These are phyloP conservation scores for Ophioderma brevispina DNA, from an alignment of 35 echinoderm and acorn worm genomes.

Conservation along the genomic window DNA sequence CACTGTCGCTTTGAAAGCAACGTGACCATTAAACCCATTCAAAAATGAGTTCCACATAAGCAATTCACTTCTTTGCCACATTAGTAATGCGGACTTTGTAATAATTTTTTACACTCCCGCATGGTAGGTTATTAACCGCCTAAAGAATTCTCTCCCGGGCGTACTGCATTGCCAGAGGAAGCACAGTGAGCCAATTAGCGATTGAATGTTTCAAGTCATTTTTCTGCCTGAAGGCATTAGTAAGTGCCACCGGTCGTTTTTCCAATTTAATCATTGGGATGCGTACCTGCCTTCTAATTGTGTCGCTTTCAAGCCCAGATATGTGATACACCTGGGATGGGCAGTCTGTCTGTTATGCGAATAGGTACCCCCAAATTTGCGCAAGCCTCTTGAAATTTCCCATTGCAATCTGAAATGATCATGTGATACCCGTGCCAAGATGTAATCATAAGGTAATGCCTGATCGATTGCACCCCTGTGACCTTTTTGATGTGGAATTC, in stretches of 20 bases:
- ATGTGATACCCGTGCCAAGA: background rate
- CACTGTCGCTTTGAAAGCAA: background rate
- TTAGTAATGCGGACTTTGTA: constrained; percentile 28
- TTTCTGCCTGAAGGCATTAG: background rate
- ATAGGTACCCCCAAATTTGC: background rate
- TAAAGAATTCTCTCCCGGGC: constrained; percentile 20
- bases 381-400: background rate
- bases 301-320: constrained; percentile 30
- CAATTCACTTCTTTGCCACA: background rate
- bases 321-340: background rate
- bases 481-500: background rate
- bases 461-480: background rate
- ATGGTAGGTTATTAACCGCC: constrained; percentile 3
- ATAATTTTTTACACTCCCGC: background rate
- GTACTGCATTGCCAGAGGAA: constrained; percentile 38
- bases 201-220: background rate
- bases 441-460: background rate
- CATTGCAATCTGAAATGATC: background rate
- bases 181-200: constrained; percentile 10
- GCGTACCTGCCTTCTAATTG: background rate
- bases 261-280: background rate
- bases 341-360: background rate
- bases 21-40: background rate
- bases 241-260: background rate
- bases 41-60: background rate